phyloP scores from a whole-genome alignment of 2,113 vertebrate genomes.

The Melozone crissalis region DNA sequence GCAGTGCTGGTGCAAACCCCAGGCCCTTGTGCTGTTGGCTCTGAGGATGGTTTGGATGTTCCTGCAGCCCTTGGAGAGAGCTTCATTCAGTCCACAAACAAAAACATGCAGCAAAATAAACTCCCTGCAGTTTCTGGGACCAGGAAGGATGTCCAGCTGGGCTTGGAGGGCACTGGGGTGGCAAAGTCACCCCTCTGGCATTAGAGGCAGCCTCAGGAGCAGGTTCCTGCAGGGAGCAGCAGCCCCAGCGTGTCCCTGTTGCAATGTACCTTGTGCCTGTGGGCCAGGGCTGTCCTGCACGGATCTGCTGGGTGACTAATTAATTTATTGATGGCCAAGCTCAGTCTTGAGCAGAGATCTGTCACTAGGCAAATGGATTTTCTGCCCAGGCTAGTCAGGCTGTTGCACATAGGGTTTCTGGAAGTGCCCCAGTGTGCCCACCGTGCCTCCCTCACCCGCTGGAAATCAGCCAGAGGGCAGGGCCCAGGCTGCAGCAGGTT shows the following conservation, averaged over 20 bases:
- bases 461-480: neutral
- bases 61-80: neutral
- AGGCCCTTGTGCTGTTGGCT: accelerated
- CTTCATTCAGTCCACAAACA: accelerated
- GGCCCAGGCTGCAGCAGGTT: neutral
- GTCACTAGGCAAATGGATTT: neutral
- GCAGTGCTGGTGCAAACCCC: neutral
- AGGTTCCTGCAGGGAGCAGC: neutral
- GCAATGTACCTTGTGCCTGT: neutral
- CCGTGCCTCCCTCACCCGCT: accelerated
- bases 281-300: neutral
- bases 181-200: neutral
- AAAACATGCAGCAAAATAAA: neutral
- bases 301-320: neutral
- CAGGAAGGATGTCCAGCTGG: neutral
- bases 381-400: neutral
- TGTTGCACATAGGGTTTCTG: neutral
- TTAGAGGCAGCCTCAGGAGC: neutral
- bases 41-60: accelerated
- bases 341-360: neutral
- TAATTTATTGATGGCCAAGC: neutral
- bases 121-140: neutral
- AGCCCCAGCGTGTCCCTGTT: neutral
- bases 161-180: neutral
- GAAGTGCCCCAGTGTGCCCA: neutral